Evolutionary conservation across 2,113 vertebrate species (phyloP), one percentile per base, ranked within the genome.

Genomic region (Anoplopoma fimbria): DNA sequence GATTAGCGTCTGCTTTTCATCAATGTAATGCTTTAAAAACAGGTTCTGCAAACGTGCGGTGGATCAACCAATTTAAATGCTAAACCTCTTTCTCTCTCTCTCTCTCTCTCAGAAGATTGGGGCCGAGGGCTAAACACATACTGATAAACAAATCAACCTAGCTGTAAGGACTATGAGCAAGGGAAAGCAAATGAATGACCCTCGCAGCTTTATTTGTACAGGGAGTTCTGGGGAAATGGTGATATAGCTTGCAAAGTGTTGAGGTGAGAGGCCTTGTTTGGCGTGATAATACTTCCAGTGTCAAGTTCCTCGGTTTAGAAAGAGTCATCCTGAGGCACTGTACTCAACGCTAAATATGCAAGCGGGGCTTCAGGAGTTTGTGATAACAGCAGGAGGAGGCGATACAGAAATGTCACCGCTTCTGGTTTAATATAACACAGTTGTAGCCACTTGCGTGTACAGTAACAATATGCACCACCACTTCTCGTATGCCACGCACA

Each of bases 101-200:
- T 88, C 83, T 89, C 89, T 91, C 88, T 82, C 81, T 90, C 69
- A 88, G 85, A 86, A 92, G 91, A 94, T 88, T 93, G 90, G 85
- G 81, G 91, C 92, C 88, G 86, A 83, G 85, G 82, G 93, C 91
- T 95, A 93, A 95, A 95, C 89, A 93, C 89, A 86, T 83, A 87
- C 82, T 89, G 95, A 96, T 94, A 96, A 91, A 96, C 94, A 96
- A 96, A 96, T 97, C 95, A 94, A 94, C 94, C 92, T 91, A 87
- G 91, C 91, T 91, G 94, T 95, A 95, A 95, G 95, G 96, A 93
- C 94, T 93, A 90, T 94, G 93, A 92, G 77, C 81, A 89, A 88
- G 76, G 68, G 89, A 94, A 96, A 86, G 87, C 77, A 87, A 96
- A 96, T 94, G 94, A 96, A 95, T 93, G 95, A 96, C 95, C 96